Evolutionary conservation across 2,888 invertebrate genomes (phyloP), one percentile per base, ranked within the genome.

Genomic region (Eurois occulta): DNA sequence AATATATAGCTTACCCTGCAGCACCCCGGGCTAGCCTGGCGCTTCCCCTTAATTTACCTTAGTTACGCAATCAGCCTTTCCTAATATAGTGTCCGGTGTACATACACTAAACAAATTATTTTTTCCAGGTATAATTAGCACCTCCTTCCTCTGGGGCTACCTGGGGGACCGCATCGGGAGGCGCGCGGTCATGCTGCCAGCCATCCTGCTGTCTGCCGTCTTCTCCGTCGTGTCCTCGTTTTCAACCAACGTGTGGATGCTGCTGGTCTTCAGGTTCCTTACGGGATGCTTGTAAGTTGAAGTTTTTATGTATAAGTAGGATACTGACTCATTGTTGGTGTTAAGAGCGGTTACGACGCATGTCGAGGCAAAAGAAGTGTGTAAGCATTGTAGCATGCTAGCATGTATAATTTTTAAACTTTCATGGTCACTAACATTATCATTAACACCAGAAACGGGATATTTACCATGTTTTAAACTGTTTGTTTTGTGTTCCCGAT

Each of bases 141-240:
- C 98, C 77, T 98, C 98, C 0, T 98, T 98, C 92, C 95, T 98
- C 0, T 98, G 98, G 98, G 98, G 99, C 18, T 97, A 98, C 71
- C 92, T 98, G 55, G 98, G 98, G 0, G 99, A 99, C 93, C 96
- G 97, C 1, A 88, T 97, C 78, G 99, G 99, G 0, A 96, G 99
- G 16, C 97, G 97, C 13, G 97, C 96, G 3, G 97, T 97, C 4
- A 93, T 97, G 90, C 92, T 97, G 72, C 96, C 97, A 0, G 95
- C 97, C 0, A 91, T 97, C 75, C 87, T 96, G 0, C 88, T 97
- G 0, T 97, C 97, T 28, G 96, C 97, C 0, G 87, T 97, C 8
- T 93, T 97, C 80, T 97, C 97, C 0, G 81, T 98, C 0, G 93
- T 96, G 0, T 97, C 97, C 0, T 97, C 97, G 0, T 97, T 97